A percentile compares a stretch with the other conserved stretches of the same genome.
phyloP scores from a whole-genome alignment of 2,888 invertebrate genomes.

The Cyclophora albipunctata region DNA sequence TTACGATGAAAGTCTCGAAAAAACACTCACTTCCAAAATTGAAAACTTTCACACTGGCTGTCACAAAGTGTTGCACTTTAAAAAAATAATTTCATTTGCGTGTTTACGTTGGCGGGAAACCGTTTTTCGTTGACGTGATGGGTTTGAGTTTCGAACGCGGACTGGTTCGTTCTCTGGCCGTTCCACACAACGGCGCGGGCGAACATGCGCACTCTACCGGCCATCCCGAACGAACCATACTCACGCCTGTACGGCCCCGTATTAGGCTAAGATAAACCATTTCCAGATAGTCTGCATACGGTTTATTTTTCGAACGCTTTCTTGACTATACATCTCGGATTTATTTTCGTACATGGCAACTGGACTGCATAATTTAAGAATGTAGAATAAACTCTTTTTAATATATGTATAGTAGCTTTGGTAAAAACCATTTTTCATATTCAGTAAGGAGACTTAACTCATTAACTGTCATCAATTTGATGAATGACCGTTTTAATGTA shows the following conservation, averaged over 20 bases:
- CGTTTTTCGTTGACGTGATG: constrained; percentile 30
- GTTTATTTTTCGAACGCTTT: constrained; percentile 27
- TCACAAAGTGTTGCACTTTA: constrained; percentile 25
- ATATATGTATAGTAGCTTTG: too few relatives aligned
- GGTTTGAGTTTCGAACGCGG: constrained; percentile 39
- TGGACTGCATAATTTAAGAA: too few relatives aligned
- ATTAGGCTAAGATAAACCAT: constrained; percentile 56
- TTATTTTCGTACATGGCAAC: too few relatives aligned
- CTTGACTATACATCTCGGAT: constrained; percentile 8
- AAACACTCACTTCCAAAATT: constrained; percentile 6
- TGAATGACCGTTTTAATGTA: too few relatives aligned
- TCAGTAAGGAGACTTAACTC: too few relatives aligned
- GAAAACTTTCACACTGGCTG: constrained; percentile 23
- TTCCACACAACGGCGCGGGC: constrained; percentile 40
- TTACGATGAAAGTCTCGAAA: constrained; percentile 8
- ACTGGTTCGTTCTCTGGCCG: constrained; percentile 43
- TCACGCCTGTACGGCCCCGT: constrained; percentile 48
- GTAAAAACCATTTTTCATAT: too few relatives aligned
- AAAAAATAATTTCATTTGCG: constrained; percentile 25
- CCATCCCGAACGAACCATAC: constrained; percentile 50
- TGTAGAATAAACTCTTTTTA: too few relatives aligned
- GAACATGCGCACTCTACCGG: constrained; percentile 62
- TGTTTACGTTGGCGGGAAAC: constrained; percentile 40
- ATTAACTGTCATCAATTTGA: too few relatives aligned
- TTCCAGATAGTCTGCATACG: constrained; percentile 39